Evolutionary conservation across 2,888 invertebrate species (phyloP).

Genomic region (Portevinia maculata): DNA sequence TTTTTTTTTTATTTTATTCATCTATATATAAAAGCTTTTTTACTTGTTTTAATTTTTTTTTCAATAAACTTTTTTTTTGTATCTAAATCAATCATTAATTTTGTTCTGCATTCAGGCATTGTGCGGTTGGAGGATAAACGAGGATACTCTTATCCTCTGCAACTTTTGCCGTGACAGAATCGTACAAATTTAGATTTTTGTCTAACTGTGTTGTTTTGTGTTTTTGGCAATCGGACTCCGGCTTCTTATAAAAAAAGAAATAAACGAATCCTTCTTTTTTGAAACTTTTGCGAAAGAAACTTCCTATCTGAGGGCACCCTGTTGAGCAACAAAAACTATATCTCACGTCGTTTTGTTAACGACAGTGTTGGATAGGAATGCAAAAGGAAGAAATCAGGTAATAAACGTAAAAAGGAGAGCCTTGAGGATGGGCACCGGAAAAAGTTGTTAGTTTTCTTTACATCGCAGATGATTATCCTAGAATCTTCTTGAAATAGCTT

Average conservation of each 20-base stretch:
- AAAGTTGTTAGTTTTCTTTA: conserved; percentile 30
- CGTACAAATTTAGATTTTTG: conserved; percentile 31
- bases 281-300: conserved; percentile 16
- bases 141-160: conserved; percentile 1
- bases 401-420: conserved; percentile 49
- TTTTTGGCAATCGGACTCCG: conserved; percentile 66
- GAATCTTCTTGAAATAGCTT: conserved; percentile 83
- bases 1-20: conserved; percentile 16
- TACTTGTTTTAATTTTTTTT: conserved; percentile 17
- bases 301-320: conserved; percentile 34
- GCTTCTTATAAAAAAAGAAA: neutral
- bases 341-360: conserved; percentile 25
- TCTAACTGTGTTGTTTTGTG: conserved; percentile 19
- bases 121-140: conserved; percentile 8
- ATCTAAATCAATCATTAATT: conserved; percentile 30
- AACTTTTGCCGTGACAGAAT: conserved; percentile 30
- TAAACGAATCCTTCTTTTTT: conserved; percentile 16
- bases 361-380: conserved; percentile 17
- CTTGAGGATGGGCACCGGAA: neutral
- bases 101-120: conserved; percentile 22
- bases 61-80: conserved; percentile 22
- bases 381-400: conserved; percentile 63
- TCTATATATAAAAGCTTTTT: conserved; percentile 67
- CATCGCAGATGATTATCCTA: conserved; percentile 79
- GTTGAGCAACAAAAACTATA: conserved; percentile 13